Percentiles rank a stretch among this genome's conserved stretches.
phyloP scores from a whole-genome alignment of 1,140 invertebrate genomes.

The Megathymus violae region DNA sequence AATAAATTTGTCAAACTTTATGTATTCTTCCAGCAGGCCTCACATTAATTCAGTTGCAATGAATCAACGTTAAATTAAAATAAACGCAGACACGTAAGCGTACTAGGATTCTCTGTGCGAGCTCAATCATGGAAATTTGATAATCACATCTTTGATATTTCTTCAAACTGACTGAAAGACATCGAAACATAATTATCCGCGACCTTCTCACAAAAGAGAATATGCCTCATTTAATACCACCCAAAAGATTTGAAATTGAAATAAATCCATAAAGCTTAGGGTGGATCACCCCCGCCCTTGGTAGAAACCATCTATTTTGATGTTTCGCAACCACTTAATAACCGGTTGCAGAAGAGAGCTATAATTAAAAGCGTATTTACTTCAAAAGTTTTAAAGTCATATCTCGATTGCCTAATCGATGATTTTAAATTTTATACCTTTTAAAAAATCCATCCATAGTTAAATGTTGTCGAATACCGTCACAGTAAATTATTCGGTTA shows the following conservation, averaged over 20 bases:
- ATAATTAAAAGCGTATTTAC: constrained; percentile 73
- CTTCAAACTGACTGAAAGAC: background rate
- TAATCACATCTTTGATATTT: too few relatives aligned
- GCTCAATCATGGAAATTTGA: too few relatives aligned
- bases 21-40: too few relatives aligned
- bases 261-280: constrained; percentile 56
- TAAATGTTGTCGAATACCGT: too few relatives aligned
- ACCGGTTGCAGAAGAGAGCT: constrained; percentile 45
- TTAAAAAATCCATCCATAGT: too few relatives aligned
- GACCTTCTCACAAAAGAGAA: constrained; percentile 44
- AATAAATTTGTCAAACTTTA: too few relatives aligned
- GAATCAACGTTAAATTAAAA: too few relatives aligned
- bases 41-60: too few relatives aligned
- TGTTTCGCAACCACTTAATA: constrained; percentile 72
- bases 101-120: too few relatives aligned
- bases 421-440: constrained; percentile 14
- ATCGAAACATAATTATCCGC: constrained; percentile 25
- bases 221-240: constrained; percentile 63
- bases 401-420: constrained; percentile 68
- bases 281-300: constrained; percentile 41
- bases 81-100: too few relatives aligned
- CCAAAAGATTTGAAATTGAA: constrained; percentile 62
- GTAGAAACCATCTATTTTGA: constrained; percentile 54
- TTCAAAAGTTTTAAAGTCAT: constrained; percentile 33
- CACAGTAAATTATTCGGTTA: too few relatives aligned